Evolutionary conservation across 92 coral and sea anemone species (phyloP), one percentile per base, ranked within the genome.

Genomic region (Palythoa grandis): DNA sequence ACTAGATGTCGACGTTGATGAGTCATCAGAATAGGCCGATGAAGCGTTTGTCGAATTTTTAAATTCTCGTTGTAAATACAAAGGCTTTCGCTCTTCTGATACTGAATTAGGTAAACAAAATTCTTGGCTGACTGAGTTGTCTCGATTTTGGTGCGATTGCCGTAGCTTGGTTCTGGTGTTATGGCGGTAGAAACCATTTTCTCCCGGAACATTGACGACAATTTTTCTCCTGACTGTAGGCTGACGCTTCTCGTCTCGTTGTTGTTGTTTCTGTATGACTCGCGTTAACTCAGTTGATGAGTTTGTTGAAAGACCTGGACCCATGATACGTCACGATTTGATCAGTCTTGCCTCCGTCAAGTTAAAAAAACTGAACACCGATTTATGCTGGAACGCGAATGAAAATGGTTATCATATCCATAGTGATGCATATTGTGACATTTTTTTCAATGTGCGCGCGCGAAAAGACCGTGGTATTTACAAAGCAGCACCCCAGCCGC

Each of bases 191-290:
- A 63, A 80, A 50, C 85, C 74, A 48, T 80, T 80, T 43, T 80
- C 85, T 22, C 85, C 74, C 13, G 85, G 85, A 67, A 80, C 74
- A 25, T 80, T 70, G 10, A 80, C 85, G 11, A 80, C 74, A 11
- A 80, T 80, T 11, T 25, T 66, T 66, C 15, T 70, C 24, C 85
- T 65, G 23, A n/a, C 43, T 14, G 20, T 67, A n/a, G 17, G n/a
- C 5, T 67, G 47, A 24, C 40, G n/a, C 17, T 63, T 8, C 20
- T 22, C 74, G 16, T 60, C 60, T 20, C 24, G 60, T 16, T 25
- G 74, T 65, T 65, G 47, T n/a, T 66, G 63, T 48, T n/a, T 43
- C 29, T 63, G 74, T 24, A 79, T 20, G 48, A 65, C 23, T 23
- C 60, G 74, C 61, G 85, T 65, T 14, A 80, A 70, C 15, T 80